Evolutionary conservation across 2,888 invertebrate genomes (phyloP).

Genomic region (Agrotis exclamationis): DNA sequence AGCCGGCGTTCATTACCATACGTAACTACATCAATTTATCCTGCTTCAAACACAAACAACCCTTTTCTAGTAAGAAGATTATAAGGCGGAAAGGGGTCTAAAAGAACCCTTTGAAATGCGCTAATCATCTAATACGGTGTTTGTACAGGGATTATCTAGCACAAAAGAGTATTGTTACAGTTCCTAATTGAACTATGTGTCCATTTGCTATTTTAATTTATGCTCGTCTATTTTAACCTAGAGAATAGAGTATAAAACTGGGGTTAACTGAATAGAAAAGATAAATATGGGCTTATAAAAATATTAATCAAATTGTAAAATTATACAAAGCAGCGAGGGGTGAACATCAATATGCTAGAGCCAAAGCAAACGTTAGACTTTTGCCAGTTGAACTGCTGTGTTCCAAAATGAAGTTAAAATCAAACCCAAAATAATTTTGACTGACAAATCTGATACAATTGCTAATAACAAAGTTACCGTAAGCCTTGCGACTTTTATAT

Average conservation of each 20-base stretch:
- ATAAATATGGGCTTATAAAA: constrained; percentile 20
- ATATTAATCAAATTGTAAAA: constrained; percentile 17
- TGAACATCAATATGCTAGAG: neutral
- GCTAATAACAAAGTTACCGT: neutral
- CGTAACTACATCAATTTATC: constrained; percentile 67
- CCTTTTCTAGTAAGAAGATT: constrained; percentile 56
- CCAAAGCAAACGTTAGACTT: neutral
- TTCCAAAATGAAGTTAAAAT: neutral
- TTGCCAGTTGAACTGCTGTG: neutral
- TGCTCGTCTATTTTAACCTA: constrained; percentile 21
- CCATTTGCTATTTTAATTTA: constrained; percentile 69
- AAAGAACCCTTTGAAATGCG: constrained; percentile 78
- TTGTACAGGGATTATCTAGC: constrained; percentile 75
- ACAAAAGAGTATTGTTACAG: constrained; percentile 73
- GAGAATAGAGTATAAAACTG: constrained; percentile 1
- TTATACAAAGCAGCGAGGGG: neutral
- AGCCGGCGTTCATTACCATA: constrained; percentile 40
- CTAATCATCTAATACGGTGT: constrained; percentile 83
- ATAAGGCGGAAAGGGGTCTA: constrained; percentile 57
- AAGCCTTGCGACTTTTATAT: too few species aligned
- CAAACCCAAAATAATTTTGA: neutral
- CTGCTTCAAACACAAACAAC: constrained; percentile 71
- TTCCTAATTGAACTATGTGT: constrained; percentile 69
- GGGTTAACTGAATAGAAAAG: constrained; percentile 21
- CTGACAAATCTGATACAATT: neutral